Base-by-base conservation (phyloP, 2,113 vertebrate species). In the Scalopus aquaticus region DNA sequence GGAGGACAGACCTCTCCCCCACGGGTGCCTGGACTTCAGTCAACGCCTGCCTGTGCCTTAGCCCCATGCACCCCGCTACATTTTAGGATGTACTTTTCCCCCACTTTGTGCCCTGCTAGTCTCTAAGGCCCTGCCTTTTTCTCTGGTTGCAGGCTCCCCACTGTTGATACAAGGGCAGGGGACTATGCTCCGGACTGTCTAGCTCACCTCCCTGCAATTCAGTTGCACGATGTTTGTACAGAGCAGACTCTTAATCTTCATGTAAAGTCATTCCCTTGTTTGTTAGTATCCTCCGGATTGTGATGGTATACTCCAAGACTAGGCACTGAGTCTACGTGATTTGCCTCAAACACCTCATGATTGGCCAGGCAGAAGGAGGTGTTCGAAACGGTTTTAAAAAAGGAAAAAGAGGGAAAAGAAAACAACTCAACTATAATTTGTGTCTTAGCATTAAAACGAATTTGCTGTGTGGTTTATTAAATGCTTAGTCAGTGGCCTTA, bases 81-180 rank as follows among this genome's bases (percentile, higher is more conserved):
- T 39, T n/a, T 56, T 32, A 22, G 9, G 44, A 17, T 16, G 1
- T 35, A 46, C 28, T 60, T 44, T 69, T 19, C 6, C 9, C n/a
- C 11, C 1, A 39, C 1, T 6, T 54, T 35, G 5, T 64, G 5
- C 24, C 24, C 32, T 0, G 1, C 19, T 17, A 30, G 10, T 46
- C 19, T 32, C 20, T 7, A 10, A 0, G 2, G 42, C 54, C 49
- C 65, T 26, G 20, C n/a, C 7, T 1, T 65, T 65, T 85, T 64
- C 46, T 58, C 70, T 49, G 8, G 17, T 42, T 4, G 44, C 60
- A 22, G 44, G 6, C 37, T 54, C 78, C 28, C 42, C 32, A 3
- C 15, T 72, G 2, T 56, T 46, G 69, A 10, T 54, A 9, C 39
- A 35, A 80, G 11, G 17, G 16, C 7, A 78, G 49, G 35, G 30